phyloP scores from a whole-genome alignment of 2,113 vertebrate species.

The Austrofundulus limnaeus region DNA sequence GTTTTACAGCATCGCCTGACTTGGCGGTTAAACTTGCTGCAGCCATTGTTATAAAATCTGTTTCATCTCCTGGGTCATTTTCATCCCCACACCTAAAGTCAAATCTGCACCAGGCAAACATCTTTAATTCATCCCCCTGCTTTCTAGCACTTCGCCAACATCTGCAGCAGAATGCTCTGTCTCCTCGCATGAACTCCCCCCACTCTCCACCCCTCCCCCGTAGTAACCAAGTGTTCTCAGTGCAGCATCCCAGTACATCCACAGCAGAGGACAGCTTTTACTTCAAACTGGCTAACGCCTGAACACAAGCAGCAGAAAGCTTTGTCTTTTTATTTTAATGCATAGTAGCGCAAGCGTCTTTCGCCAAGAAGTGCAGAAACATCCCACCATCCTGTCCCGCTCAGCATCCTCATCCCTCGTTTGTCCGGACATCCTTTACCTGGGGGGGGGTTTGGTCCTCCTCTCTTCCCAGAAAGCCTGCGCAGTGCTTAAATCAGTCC shows the following conservation, averaged over 20 bases:
- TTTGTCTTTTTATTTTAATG: background rate
- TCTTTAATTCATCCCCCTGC: constrained; percentile 33
- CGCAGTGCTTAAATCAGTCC: constrained; percentile 16
- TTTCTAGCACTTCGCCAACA: constrained; percentile 26
- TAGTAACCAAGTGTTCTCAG: constrained; percentile 27
- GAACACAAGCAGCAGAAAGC: background rate
- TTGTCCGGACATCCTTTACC: constrained; percentile 52
- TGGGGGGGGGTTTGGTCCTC: constrained; percentile 54
- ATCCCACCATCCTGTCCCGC: constrained; percentile 55
- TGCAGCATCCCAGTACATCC: constrained; percentile 33
- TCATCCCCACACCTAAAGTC: constrained; percentile 14
- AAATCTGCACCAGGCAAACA: constrained; percentile 35
- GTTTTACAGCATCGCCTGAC: constrained; percentile 30
- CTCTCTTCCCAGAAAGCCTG: constrained; percentile 23
- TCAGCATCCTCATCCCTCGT: background rate
- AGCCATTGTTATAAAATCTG: constrained; percentile 12
- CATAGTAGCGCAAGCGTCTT: constrained; percentile 22
- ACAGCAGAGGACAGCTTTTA: constrained; percentile 17
- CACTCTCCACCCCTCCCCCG: constrained; percentile 18
- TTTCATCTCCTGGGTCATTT: constrained; percentile 14
- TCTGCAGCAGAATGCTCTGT: constrained; percentile 31
- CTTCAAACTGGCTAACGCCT: background rate
- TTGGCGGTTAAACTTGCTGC: constrained; percentile 40
- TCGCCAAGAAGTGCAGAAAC: constrained; percentile 25
- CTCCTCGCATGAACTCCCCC: constrained; percentile 56